Evolutionary conservation across 2,888 invertebrate genomes (phyloP), one percentile per base, ranked within the genome.

Genomic region (Pterobdella sp.): DNA sequence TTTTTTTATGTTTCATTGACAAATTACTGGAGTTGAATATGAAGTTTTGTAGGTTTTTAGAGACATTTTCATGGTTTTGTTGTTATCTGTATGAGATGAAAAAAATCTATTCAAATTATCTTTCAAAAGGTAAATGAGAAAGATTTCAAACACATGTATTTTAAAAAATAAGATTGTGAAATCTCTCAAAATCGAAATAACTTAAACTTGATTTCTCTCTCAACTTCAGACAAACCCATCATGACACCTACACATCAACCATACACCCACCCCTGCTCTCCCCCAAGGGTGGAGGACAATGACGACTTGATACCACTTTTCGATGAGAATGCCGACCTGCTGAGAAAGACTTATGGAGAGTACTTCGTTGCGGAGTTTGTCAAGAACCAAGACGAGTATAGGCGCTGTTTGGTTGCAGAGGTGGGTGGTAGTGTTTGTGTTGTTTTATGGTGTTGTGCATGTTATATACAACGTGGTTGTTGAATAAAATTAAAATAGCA

Each of bases 281-380:
- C 37, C n/a, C 18, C 49, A 31, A 83, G 83, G 67, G 83, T 84
- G 18, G 82, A 84, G 74, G 84, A 84, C 73, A 81, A 83, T 76
- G 84, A 84, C 80, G 84, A 84, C 70, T 76, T 84, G 73, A 81
- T 81, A 0, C 84, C 84, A n/a, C 81, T 84, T 60, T 84, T 84
- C 75, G 83, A 83, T 75, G 80, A 81, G 22, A 81, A 83, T 74
- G 83, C 81, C 75, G 80, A 81, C 74, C 81, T 82, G 79, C 76
- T 84, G 72, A 81, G 78, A 37, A 77, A 79, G 68, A 81, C 82
- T 0, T 84, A 84, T 75, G 84, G 84, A 7, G 81, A 84, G 60
- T 84, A 79, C 77, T 84, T 83, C 77, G 78, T 84, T 71, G 83
- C 84, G 36, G 84, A 84, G 75, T 77, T 84, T 31, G 83, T 84